Conservation (phyloP, 2,113 vertebrate species). For the Uropsilus gracilis region DNA sequence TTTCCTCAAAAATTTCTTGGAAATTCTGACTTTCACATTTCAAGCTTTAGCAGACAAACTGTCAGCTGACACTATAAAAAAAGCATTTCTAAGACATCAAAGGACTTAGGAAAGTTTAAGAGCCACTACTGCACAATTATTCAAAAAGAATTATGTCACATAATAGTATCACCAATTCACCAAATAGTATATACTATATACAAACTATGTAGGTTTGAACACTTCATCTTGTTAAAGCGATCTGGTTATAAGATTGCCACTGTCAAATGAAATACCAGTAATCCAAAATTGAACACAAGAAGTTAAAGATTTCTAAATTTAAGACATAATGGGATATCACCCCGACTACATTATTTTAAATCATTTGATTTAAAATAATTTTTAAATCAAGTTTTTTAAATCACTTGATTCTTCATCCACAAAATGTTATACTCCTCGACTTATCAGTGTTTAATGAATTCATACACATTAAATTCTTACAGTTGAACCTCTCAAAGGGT, state of each 20-base stretch:
- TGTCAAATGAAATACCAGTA: conserved; percentile 19
- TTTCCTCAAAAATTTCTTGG: neutral
- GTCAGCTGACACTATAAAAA: conserved; percentile 29
- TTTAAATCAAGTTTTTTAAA: no score
- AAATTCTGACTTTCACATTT: conserved; percentile 45
- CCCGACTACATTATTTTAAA: neutral
- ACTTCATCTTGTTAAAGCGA: no score
- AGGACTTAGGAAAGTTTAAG: conserved; percentile 39
- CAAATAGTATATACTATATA: conserved; percentile 45
- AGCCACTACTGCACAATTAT: conserved; percentile 12
- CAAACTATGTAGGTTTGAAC: neutral
- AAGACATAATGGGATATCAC: neutral
- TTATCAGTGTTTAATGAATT: conserved; percentile 5
- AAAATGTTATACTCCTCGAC: neutral
- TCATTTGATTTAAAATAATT: no score
- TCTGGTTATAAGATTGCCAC: neutral
- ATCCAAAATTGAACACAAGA: conserved; percentile 18
- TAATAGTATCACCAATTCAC: conserved; percentile 42
- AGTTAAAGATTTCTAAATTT: neutral
- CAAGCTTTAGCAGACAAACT: conserved; percentile 13
- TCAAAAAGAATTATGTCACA: conserved; percentile 16
- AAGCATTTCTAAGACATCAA: conserved; percentile 35
- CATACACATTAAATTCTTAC: conserved; percentile 10
- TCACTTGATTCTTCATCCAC: neutral
- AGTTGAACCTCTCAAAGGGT: neutral